Evolutionary conservation across 2,888 invertebrate genomes (phyloP), one percentile per base, ranked within the genome.

Genomic region (Cantharis nigra): DNA sequence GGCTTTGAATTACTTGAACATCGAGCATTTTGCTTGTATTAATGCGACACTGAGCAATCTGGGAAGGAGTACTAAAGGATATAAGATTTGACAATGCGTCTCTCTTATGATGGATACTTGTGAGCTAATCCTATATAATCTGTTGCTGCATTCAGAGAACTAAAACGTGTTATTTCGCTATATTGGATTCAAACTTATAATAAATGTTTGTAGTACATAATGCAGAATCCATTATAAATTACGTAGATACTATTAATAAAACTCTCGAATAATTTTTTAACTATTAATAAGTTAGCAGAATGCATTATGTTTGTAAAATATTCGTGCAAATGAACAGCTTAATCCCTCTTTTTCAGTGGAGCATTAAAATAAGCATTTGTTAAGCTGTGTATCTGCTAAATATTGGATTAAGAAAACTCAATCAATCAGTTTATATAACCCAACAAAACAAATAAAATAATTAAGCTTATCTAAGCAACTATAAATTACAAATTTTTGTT

Each of bases 1-100:
- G 26, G 65, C 65, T 67, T 67, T 67, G 65, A 67, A 67, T 23
- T 67, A 26, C 65, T 67, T 67, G 65, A 20, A 67, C 65, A 67
- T 67, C 65, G 23, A 67, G 65, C 75, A 70, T 30, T 75, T 70
- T 70, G 65, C 71, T 75, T 65, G 30, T 20, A 23, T 75, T 75
- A 75, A 75, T 75, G 75, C 75, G 75, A 75, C 75, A 70, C 65
- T 70, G 65, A 75, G 64, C 71, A 75, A 75, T 64, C 75, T 75
- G 65, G 30, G 65, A 70, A 70, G 75, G 70, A 70, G 14, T 64
- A 70, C 64, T 74, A 67, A 70, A 14, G 70, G 75, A 65, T 75
- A 65, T 28, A 75, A 70, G 75, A 75, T 75, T 75, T 75, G 75
- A 75, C 75, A 75, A 75, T 74, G 23, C 74, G 70, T 64, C 75